Conservation (phyloP, 30 jellyfish, hydroid and myxozoan genomes). For the Chrysaora quinquecirrha region DNA sequence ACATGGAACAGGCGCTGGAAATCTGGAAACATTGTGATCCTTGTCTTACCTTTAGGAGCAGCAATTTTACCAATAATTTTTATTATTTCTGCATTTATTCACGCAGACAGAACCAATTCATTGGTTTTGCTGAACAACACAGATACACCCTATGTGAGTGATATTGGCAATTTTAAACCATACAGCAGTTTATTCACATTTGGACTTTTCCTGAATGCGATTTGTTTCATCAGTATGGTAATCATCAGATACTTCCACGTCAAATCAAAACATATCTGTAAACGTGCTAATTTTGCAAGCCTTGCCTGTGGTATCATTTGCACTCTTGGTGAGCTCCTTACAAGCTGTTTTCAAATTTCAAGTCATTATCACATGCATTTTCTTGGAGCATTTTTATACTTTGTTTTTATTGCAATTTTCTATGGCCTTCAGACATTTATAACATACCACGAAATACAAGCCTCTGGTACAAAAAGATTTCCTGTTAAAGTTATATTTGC, state of each 20-base stretch:
- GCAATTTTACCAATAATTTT: slow-evolving; percentile 26
- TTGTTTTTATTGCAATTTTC: slow-evolving; percentile 35
- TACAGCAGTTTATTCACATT: slow-evolving; percentile 80
- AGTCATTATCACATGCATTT: slow-evolving; percentile 64
- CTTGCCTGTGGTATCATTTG: slow-evolving; percentile 32
- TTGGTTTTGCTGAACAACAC: slow-evolving; percentile 23
- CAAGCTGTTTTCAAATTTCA: slow-evolving; percentile 67
- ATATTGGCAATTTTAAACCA: slow-evolving; percentile 74
- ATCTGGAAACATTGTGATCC: slow-evolving; percentile 26
- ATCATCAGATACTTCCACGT: slow-evolving; percentile 69
- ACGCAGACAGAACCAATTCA: slow-evolving; percentile 8
- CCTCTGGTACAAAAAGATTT: background rate
- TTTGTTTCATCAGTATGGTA: slow-evolving; percentile 33
- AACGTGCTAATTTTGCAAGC: slow-evolving; percentile 16
- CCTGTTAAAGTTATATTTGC: background rate
- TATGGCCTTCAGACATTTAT: slow-evolving; percentile 51
- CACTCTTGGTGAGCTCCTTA: slow-evolving; percentile 62
- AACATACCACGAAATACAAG: slow-evolving; percentile 17
- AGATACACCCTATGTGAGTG: slow-evolving; percentile 73
- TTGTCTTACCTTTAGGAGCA: slow-evolving; percentile 29
- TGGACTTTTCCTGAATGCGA: slow-evolving; percentile 65
- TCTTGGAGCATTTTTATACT: slow-evolving; percentile 63
- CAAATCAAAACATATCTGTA: slow-evolving; percentile 24
- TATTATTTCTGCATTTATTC: slow-evolving; percentile 33
- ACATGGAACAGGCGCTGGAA: slow-evolving; percentile 30